These are phyloP conservation scores for Chloroclystis v-ata DNA, from an alignment of 2,888 invertebrate species.

Conservation along the genomic window DNA sequence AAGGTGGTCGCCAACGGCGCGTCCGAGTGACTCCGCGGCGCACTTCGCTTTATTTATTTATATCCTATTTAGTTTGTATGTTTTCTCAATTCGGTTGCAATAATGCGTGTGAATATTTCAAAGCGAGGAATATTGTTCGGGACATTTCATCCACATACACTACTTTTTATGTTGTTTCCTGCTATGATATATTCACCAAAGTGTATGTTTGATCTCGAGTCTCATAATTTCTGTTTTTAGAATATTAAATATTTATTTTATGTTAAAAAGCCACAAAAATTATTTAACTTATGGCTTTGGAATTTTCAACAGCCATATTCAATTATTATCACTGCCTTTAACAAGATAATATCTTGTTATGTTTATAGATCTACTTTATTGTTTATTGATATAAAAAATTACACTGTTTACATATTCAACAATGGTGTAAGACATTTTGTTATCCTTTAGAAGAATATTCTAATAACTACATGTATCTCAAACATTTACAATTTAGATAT, in stretches of 20 bases:
- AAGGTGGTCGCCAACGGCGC: slow-evolving; percentile 56
- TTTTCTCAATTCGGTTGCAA: slow-evolving; percentile 47
- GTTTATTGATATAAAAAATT: slow-evolving; percentile 10
- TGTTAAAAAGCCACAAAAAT: slow-evolving; percentile 44
- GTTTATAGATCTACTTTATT: slow-evolving; percentile 27
- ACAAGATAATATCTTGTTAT: too few species aligned
- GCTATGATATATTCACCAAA: slow-evolving; percentile 67
- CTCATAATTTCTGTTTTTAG: slow-evolving; percentile 55
- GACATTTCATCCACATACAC: slow-evolving; percentile 38
- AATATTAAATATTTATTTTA: slow-evolving; percentile 56
- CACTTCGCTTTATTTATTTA: slow-evolving; percentile 9
- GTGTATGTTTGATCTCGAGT: slow-evolving; percentile 62
- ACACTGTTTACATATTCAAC: slow-evolving; percentile 3
- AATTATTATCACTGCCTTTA: slow-evolving; percentile 41
- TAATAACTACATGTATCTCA: slow-evolving; percentile 28
- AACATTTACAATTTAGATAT: slow-evolving; percentile 35
- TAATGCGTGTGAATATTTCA: slow-evolving; percentile 67
- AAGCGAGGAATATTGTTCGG: slow-evolving; percentile 63
- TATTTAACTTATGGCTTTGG: slow-evolving; percentile 39
- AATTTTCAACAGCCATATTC: slow-evolving; percentile 29
- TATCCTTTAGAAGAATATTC: slow-evolving; percentile 15
- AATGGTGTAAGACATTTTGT: slow-evolving; percentile 18
- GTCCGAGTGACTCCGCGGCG: slow-evolving; percentile 40
- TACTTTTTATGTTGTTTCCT: slow-evolving; percentile 41
- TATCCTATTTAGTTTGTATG: slow-evolving; percentile 21